Percentiles rank a stretch among this genome's conserved stretches.
phyloP scores from a whole-genome alignment of 2,888 invertebrate species.

The Nomada ferruginata region DNA sequence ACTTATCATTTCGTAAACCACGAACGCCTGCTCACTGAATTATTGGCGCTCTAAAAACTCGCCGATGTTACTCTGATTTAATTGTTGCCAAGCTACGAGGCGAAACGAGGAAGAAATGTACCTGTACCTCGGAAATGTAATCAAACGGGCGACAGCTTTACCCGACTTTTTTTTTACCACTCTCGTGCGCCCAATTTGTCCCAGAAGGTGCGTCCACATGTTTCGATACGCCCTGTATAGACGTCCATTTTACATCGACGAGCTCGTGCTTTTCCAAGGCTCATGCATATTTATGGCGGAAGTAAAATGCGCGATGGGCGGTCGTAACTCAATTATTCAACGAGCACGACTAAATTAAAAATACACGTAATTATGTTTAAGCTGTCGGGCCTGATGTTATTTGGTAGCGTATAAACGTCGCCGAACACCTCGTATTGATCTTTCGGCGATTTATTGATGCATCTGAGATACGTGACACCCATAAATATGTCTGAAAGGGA shows the following conservation, averaged over 20 bases:
- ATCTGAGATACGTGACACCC: not conserved
- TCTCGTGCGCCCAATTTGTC: too few species aligned
- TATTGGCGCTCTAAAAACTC: too few species aligned
- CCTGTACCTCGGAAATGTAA: too few species aligned
- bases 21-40: too few species aligned
- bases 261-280: conserved; percentile 9
- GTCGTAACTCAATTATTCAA: conserved; percentile 30
- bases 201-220: too few species aligned
- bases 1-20: too few species aligned
- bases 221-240: conserved; percentile 4
- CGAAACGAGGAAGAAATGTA: too few species aligned
- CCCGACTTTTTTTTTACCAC: too few species aligned
- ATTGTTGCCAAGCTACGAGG: too few species aligned
- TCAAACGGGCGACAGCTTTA: too few species aligned
- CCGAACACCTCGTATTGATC: conserved; percentile 17
- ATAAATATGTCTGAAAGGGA: too few species aligned
- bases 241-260: conserved; percentile 4
- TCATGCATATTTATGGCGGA: conserved; percentile 44
- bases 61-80: too few species aligned
- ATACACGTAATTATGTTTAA: conserved; percentile 28
- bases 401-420: not conserved
- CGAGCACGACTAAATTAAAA: conserved; percentile 12
- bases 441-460: not conserved
- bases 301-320: conserved; percentile 24
- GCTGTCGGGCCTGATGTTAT: conserved; percentile 18